Evolutionary conservation across 1,140 invertebrate genomes (phyloP).

Genomic region (Drosophila elegans): DNA sequence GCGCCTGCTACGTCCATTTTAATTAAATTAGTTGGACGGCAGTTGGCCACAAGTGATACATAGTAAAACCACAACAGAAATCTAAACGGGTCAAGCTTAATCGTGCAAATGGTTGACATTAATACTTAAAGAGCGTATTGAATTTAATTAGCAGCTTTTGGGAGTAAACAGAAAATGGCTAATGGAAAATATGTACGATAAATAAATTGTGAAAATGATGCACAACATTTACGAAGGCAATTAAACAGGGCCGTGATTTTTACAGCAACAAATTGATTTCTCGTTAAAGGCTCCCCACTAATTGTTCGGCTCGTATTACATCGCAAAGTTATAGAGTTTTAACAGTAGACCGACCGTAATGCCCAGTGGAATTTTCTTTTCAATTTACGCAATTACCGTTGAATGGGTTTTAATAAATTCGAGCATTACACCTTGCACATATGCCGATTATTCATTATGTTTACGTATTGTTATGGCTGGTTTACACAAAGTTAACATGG

Average conservation of each 20-base stretch:
- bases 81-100: constrained; percentile 37
- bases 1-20: constrained; percentile 24
- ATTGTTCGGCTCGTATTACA: background rate
- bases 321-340: background rate
- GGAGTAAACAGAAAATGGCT: constrained; percentile 6
- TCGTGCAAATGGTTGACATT: constrained; percentile 52
- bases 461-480: constrained; percentile 51
- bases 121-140: constrained; percentile 61
- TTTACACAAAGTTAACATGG: constrained; percentile 57
- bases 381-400: constrained; percentile 32
- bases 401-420: constrained; percentile 29
- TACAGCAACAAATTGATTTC: constrained; percentile 5
- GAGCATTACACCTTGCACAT: constrained; percentile 6
- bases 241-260: constrained; percentile 26
- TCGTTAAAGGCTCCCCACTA: constrained; percentile 7
- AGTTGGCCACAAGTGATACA: constrained; percentile 38
- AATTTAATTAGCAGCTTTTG: constrained; percentile 63
- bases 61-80: constrained; percentile 51
- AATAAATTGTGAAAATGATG: constrained; percentile 10
- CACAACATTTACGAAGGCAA: constrained; percentile 37
- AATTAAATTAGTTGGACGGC: constrained; percentile 62
- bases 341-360: background rate
- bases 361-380: constrained; percentile 11
- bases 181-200: constrained; percentile 23
- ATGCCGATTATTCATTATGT: constrained; percentile 46